Base-by-base conservation (phyloP, 1,140 invertebrate species). In the Meloidogyne floridensis region DNA sequence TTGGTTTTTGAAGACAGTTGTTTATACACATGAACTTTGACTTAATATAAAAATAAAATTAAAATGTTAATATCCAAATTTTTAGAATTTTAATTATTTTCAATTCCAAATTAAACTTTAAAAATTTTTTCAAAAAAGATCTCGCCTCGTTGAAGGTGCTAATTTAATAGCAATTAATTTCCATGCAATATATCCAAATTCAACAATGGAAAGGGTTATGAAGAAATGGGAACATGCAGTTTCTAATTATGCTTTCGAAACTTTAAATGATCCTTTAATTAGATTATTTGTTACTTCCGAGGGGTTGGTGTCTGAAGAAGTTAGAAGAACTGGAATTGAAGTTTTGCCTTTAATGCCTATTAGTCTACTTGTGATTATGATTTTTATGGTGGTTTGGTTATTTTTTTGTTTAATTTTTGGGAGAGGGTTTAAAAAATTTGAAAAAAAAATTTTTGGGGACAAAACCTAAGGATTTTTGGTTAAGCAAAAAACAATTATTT, bases 211-310 rank as follows among this genome's bases (percentile, higher is more conserved):
- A 51, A 74, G 82, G 13, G 83, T 90, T 13, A 88, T 89, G 88
- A 88, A 86, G 43, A 85, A 88, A 75, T 89, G 88, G 88, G 88
- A 89, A 75, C 87, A 88, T 71, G 87, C 87, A 10, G 84, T 90
- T 9, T 82, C 83, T 32, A 85, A 88, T 11, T 89, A 86, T 76
- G 72, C 87, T n/a, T 43, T 84, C 9, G 75, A 82, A 56, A 88
- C 87, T 47, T 56, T 74, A 18, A 82, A 84, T n/a, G 86, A 89
- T 76, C 74, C 82, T 18, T 75, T 90, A 32, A 84, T 89, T 72
- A 82, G 84, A 69, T 80, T 89, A 10, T 86, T 85, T 78, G 84
- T 83, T 32, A 90, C 88, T 13, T 87, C 85, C 72, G 88, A 89
- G 79, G 88, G 88, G 15, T 81, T 89, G 6, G 87, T 89, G 11